Evolutionary conservation across 1,140 invertebrate species (phyloP), one percentile per base, ranked within the genome.

Genomic region (Aethina tumida): DNA sequence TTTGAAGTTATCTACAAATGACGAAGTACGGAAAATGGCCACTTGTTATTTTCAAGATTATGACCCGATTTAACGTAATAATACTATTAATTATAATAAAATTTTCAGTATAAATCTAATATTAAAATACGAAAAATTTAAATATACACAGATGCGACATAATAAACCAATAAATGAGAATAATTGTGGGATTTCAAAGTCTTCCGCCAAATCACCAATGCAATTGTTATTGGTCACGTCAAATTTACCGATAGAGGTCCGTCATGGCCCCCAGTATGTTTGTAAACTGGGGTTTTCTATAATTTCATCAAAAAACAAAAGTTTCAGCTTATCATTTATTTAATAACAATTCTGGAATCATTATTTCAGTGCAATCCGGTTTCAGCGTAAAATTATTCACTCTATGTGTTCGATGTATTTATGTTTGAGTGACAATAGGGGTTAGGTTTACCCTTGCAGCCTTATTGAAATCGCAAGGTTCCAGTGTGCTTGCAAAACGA

Each of bases 221-320:
- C 14, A 14, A 15, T 35, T 35, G 4, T 35, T 4, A 24, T 35
- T 35, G 33, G 33, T 35, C 20, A 24, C 20, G 15, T 25, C 16
- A 34, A 14, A 20, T 34, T 20, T 41, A 27, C 47, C 50, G 48
- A 38, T 43, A 53, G 50, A 53, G 48, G 47, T 50, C 49, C 40
- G 39, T 40, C 43, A 50, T 50, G 45, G 42, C 37, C 47, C 46
- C 50, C 52, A 57, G 55, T 57, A 51, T 57, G 55, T 57, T 57
- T 57, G 50, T 57, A 55, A 56, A 57, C 52, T 57, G 55, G 52
- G 50, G 38, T 53, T 57, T 55, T 57, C 46, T 51, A 46, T 42
- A 55, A 46, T 51, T 57, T 55, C 48, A 15, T 41, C 33, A 52
- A 54, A 56, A 49, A 49, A 47, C 38, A 31, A 40, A 47, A 42